Evolutionary conservation across 2,888 invertebrate genomes (phyloP).

Genomic region (Epistrophe eligans): DNA sequence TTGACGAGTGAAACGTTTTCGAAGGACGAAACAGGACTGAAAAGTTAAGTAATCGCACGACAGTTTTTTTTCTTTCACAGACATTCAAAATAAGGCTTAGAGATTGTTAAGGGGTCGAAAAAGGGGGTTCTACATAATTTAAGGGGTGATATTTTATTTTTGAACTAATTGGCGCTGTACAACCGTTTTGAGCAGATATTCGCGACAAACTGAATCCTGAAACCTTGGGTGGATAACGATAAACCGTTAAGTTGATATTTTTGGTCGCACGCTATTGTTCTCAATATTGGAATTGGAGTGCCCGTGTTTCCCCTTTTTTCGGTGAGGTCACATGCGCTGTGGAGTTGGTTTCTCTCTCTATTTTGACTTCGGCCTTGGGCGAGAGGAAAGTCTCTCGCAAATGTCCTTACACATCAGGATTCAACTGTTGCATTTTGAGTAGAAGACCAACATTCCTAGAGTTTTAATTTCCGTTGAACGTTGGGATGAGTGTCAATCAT

Average conservation of each 20-base stretch:
- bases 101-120: slow-evolving; percentile 15
- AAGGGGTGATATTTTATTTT: slow-evolving; percentile 40
- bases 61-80: slow-evolving; percentile 35
- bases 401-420: slow-evolving; percentile 46
- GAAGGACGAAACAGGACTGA: slow-evolving; percentile 41
- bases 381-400: background rate
- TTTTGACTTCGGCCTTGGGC: slow-evolving; percentile 59
- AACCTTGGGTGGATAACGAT: slow-evolving; percentile 50
- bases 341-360: slow-evolving; percentile 25
- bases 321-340: slow-evolving; percentile 73
- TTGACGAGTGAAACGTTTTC: slow-evolving; percentile 32
- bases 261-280: background rate
- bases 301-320: slow-evolving; percentile 41
- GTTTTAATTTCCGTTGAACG: slow-evolving; percentile 73
- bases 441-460: slow-evolving; percentile 65
- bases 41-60: slow-evolving; percentile 44
- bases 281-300: slow-evolving; percentile 32
- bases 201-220: slow-evolving; percentile 73
- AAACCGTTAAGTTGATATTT: slow-evolving; percentile 33
- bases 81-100: slow-evolving; percentile 13
- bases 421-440: slow-evolving; percentile 71
- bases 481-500: slow-evolving; percentile 70
- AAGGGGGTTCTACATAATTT: slow-evolving; percentile 36
- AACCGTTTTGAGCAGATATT: slow-evolving; percentile 72
- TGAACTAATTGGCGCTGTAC: slow-evolving; percentile 60